Conservation (phyloP, 2,797 vertebrate species). For the Gouania willdenowi region DNA sequence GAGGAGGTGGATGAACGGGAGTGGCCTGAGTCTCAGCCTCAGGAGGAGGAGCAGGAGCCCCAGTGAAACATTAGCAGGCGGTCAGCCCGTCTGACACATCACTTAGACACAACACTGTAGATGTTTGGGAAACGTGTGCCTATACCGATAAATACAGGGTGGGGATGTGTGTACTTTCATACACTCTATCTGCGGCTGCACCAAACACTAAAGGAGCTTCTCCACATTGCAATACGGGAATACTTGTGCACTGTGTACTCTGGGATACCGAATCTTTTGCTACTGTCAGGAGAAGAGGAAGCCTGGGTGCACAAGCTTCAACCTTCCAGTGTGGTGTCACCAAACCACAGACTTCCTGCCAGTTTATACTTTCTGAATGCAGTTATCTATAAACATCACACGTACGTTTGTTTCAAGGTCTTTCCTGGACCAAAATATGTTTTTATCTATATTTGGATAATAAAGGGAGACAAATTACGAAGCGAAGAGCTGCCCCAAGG, state of each 20-base stretch:
- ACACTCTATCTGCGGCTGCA: constrained; percentile 58
- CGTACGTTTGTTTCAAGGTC: constrained; percentile 46
- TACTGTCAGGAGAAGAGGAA: constrained; percentile 61
- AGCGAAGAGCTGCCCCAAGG: no score
- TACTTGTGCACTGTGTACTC: constrained; percentile 62
- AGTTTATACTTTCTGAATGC: constrained; percentile 79
- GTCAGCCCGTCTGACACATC: constrained; percentile 98
- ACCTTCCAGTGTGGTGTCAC: constrained; percentile 44
- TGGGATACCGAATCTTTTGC: constrained; percentile 72
- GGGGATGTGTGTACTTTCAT: constrained; percentile 67
- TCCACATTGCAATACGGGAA: constrained; percentile 82
- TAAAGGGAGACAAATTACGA: constrained; percentile 53
- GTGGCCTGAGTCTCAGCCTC: constrained; percentile 45
- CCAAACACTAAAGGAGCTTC: constrained; percentile 75
- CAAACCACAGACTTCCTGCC: constrained; percentile 69
- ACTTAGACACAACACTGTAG: constrained; percentile 99
- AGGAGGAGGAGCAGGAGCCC: constrained; percentile 18
- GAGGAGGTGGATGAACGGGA: constrained; percentile 50
- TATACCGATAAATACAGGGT: constrained; percentile 75
- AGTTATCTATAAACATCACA: constrained; percentile 61
- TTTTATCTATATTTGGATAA: constrained; percentile 37
- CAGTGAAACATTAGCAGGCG: no score
- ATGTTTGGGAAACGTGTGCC: constrained; percentile 86
- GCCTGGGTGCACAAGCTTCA: constrained; percentile 55
- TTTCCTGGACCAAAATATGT: constrained; percentile 26